These are phyloP conservation scores for Doryteuthis pealeii DNA, from an alignment of 1,140 invertebrate species.

Conservation along the genomic window DNA sequence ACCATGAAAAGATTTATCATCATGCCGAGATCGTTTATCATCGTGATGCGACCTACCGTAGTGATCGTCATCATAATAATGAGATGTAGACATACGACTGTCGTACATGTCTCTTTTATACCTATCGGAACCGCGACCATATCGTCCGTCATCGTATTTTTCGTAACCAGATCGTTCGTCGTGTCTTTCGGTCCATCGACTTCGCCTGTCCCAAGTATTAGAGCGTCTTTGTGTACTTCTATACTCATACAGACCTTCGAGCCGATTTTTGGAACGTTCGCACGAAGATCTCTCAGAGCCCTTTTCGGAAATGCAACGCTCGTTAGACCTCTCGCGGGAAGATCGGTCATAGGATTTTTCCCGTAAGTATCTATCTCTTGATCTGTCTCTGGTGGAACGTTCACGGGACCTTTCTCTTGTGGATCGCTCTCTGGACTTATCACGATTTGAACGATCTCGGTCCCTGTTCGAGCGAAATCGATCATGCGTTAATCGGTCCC, in stretches of 20 bases:
- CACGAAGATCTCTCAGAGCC: not conserved
- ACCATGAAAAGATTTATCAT: not conserved
- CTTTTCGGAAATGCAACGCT: not conserved
- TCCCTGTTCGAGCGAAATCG: not conserved
- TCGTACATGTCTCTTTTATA: constrained; percentile 4
- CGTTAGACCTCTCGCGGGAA: not conserved
- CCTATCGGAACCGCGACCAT: not conserved
- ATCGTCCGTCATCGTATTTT: not conserved
- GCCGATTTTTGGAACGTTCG: not conserved
- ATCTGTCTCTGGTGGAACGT: not conserved
- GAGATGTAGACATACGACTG: not conserved
- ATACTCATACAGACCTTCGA: not conserved
- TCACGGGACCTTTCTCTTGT: not conserved
- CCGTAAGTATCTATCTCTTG: not conserved
- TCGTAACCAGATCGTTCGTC: too few relatives aligned
- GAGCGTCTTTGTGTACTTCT: not conserved
- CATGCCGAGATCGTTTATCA: not conserved
- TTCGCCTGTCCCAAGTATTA: not conserved
- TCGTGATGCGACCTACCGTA: not conserved
- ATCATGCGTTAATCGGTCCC: not conserved
- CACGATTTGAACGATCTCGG: not conserved
- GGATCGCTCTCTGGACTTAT: not conserved
- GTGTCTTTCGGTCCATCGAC: not conserved
- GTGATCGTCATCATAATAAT: constrained; percentile 4
- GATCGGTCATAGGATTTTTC: not conserved